A percentile compares a stretch with the other conserved stretches of the same genome.
Evolutionary conservation across 2,888 invertebrate species (phyloP).

Genomic region (Caenorhabditis sp.): DNA sequence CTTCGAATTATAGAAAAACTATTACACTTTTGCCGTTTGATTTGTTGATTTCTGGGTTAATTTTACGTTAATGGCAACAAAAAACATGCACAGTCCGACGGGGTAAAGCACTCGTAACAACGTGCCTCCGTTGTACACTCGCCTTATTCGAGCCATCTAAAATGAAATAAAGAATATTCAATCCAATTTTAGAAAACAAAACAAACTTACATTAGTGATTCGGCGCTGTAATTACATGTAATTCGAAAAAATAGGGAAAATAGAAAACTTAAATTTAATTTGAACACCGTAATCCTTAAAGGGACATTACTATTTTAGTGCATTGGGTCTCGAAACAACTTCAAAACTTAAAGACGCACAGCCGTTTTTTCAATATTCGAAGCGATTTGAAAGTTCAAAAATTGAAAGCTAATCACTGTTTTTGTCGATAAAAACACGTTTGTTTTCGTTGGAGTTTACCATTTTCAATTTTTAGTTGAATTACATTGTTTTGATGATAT

Average conservation of each 20-base stretch:
- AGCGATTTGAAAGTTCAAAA: not conserved
- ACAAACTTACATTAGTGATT: too few species aligned
- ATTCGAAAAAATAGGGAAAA: not conserved
- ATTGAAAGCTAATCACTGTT: not conserved
- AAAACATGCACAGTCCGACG: slow-evolving; percentile 54
- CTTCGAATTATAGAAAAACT: too few species aligned
- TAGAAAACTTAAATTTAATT: not conserved
- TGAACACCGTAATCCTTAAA: slow-evolving; percentile 8
- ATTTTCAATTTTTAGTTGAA: not conserved
- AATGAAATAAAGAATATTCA: slow-evolving; percentile 8
- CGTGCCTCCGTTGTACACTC: slow-evolving; percentile 38
- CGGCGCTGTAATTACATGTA: not conserved
- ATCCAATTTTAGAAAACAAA: too few species aligned
- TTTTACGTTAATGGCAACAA: slow-evolving; percentile 39
- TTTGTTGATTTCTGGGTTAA: not conserved
- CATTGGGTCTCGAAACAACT: not conserved
- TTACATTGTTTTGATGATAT: not conserved
- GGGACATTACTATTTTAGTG: not conserved
- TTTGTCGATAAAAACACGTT: not conserved
- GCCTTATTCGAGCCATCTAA: slow-evolving; percentile 33
- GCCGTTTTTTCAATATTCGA: not conserved
- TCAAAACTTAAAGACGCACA: slow-evolving; percentile 4
- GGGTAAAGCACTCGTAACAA: slow-evolving; percentile 38
- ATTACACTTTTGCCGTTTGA: slow-evolving; percentile 26
- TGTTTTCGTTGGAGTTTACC: not conserved